Percentiles rank a stretch among this genome's conserved stretches.
phyloP scores from a whole-genome alignment of 2,888 invertebrate species.

The Drosophila sordidula region DNA sequence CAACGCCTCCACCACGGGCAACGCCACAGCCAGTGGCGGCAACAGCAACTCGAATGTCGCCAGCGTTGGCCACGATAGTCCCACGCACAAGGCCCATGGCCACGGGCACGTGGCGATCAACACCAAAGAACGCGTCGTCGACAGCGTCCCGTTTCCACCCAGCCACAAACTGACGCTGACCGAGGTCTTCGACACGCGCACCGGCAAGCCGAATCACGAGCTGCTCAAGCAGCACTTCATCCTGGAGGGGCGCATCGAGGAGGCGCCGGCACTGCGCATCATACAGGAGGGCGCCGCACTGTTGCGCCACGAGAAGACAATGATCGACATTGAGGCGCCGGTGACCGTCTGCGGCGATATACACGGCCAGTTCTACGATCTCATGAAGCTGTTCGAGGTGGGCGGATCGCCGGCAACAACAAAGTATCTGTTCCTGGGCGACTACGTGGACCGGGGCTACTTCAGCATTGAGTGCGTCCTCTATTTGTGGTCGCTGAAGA shows the following conservation, averaged over 20 bases:
- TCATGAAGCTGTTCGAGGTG: constrained; percentile 99
- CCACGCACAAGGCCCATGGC: constrained; percentile 64
- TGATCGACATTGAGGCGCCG: constrained; percentile 99
- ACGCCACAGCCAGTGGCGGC: constrained; percentile 22
- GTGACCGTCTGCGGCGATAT: constrained; percentile 99
- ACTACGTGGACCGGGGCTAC: constrained; percentile 99
- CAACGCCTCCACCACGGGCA: constrained; percentile 34
- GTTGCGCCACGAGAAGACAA: constrained; percentile 96
- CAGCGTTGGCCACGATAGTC: constrained; percentile 51
- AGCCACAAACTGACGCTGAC: constrained; percentile 97
- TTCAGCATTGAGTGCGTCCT: constrained; percentile 94
- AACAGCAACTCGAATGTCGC: constrained; percentile 37
- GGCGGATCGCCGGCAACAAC: constrained; percentile 99
- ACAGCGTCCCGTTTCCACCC: constrained; percentile 99
- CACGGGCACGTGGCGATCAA: constrained; percentile 55
- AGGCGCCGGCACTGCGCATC: constrained; percentile 97
- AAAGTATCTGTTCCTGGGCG: constrained; percentile 99
- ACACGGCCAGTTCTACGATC: constrained; percentile 99
- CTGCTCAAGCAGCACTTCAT: constrained; percentile 99
- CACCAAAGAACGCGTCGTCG: constrained; percentile 84
- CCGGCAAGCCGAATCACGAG: constrained; percentile 97
- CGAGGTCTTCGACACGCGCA: constrained; percentile 98
- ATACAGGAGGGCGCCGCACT: constrained; percentile 98
- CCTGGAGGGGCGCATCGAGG: constrained; percentile 99
- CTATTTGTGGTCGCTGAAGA: constrained; percentile 99